A percentile compares a stretch with the other conserved stretches of the same genome.
phyloP scores from a whole-genome alignment of 2,797 vertebrate species.

The Anguilla megastoma region DNA sequence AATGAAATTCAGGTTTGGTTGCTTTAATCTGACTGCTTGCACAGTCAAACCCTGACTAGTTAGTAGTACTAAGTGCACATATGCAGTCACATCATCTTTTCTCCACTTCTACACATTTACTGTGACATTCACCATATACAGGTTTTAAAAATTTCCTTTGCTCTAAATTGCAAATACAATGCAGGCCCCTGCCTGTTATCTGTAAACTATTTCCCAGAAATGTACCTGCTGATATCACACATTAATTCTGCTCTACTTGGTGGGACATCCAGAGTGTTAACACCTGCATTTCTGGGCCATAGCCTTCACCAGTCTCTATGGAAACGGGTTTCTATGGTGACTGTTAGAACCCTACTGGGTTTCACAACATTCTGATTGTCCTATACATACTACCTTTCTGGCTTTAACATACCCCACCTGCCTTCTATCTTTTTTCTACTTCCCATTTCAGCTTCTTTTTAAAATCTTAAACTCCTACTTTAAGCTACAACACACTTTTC shows the following conservation, averaged over 20 bases:
- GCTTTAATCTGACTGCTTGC: not conserved
- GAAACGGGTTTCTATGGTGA: conserved; percentile 17
- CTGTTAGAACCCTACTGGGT: not conserved
- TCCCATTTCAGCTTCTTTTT: not conserved
- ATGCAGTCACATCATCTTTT: not conserved
- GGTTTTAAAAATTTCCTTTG: not conserved
- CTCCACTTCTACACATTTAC: not conserved
- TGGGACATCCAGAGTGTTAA: not conserved
- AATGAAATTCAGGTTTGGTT: not conserved
- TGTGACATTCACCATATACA: not conserved
- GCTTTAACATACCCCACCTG: too few relatives aligned
- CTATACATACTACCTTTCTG: conserved; percentile 7
- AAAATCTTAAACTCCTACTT: too few relatives aligned
- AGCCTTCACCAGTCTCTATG: not conserved
- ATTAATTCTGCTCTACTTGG: not conserved
- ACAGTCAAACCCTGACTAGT: not conserved
- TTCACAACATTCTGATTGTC: not conserved
- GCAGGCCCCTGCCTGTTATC: not conserved
- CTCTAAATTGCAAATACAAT: not conserved
- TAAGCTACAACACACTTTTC: too few relatives aligned
- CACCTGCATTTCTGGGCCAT: not conserved
- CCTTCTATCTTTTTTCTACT: not conserved
- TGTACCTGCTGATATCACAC: conserved; percentile 20
- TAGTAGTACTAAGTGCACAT: not conserved
- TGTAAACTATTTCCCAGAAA: conserved; percentile 8